Conservation (phyloP, 2,797 vertebrate genomes). For the Chrysocyon brachyurus region DNA sequence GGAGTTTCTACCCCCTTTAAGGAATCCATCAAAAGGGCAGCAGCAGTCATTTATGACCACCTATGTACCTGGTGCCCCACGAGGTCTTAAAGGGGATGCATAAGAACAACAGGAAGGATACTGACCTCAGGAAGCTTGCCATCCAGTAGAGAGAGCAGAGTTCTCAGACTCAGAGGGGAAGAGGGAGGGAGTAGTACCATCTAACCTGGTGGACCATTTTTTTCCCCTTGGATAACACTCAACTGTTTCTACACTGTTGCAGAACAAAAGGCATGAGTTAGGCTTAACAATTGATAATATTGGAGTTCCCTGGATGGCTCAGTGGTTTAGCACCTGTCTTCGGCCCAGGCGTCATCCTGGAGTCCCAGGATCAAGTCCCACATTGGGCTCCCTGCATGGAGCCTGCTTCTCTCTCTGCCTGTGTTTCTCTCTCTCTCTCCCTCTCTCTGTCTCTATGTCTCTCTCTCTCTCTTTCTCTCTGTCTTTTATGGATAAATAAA, state of each 20-base stretch:
- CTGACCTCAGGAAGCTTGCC: neutral
- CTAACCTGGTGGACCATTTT: no score
- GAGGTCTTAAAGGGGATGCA: neutral
- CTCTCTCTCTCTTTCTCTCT: no score
- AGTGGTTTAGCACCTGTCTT: no score
- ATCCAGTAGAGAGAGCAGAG: neutral
- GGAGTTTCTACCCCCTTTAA: neutral
- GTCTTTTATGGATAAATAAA: no score
- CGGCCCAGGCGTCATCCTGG: no score
- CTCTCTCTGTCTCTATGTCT: no score
- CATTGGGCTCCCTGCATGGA: no score
- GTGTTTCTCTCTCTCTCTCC: no score
- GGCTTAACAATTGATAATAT: neutral
- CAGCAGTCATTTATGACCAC: neutral
- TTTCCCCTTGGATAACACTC: neutral
- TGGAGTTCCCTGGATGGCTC: no score
- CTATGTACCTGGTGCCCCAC: neutral
- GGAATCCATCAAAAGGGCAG: neutral
- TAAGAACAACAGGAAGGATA: neutral
- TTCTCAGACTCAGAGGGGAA: neutral
- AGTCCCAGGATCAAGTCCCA: no score
- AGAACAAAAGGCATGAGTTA: neutral
- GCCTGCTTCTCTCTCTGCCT: no score
- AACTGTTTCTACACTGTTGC: neutral
- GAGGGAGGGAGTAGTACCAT: fast-evolving